Evolutionary conservation across 2,113 vertebrate genomes (phyloP).

Genomic region (Ciconia boyciana): DNA sequence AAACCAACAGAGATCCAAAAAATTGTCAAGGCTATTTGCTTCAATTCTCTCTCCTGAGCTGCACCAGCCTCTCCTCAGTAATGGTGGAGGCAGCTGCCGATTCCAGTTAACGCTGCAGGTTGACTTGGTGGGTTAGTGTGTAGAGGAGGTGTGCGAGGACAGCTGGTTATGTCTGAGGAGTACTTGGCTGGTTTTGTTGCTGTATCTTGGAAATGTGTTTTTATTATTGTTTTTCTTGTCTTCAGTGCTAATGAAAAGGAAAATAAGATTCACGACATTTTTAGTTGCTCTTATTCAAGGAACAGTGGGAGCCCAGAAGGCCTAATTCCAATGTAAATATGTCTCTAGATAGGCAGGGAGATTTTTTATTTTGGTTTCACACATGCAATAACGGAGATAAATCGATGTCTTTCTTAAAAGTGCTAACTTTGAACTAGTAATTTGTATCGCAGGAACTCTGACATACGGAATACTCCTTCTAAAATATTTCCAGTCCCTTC

Average conservation of each 20-base stretch:
- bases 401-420: background rate
- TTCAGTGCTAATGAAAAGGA: background rate
- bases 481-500: background rate
- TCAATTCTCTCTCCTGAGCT: background rate
- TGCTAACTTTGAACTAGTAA: background rate
- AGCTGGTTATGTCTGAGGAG: background rate
- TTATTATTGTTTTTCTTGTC: background rate
- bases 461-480: background rate
- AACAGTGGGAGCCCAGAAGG: background rate
- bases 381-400: background rate
- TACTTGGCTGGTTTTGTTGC: background rate
- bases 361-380: background rate
- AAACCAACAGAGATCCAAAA: background rate
- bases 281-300: background rate
- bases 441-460: background rate
- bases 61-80: fast-evolving
- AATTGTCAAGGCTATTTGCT: background rate
- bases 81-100: background rate
- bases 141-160: background rate
- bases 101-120: background rate
- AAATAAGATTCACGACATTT: background rate
- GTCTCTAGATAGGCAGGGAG: background rate
- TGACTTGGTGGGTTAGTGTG: background rate
- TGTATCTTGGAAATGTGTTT: background rate
- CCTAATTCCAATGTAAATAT: background rate